These are phyloP conservation scores for Pipistrellus pipistrellus DNA, from an alignment of 2,797 vertebrate species.

Conservation along the genomic window DNA sequence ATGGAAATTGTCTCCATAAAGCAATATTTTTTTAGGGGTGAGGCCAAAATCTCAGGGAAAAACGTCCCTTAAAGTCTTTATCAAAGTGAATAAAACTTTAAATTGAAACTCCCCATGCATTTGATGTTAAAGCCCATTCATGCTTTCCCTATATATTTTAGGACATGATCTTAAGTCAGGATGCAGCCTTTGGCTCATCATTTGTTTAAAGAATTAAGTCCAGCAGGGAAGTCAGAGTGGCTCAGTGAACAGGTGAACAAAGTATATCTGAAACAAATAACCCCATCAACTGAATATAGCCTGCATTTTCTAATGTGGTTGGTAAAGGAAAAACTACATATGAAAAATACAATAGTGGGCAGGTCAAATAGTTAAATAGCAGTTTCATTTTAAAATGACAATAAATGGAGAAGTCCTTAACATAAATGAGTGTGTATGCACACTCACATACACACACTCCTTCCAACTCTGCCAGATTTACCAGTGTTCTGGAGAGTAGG, in stretches of 20 bases:
- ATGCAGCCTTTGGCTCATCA: neutral
- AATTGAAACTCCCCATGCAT: neutral
- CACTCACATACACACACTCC: accelerated
- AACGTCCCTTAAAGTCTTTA: conserved; percentile 65
- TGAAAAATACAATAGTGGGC: neutral
- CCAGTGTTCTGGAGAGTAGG: conserved; percentile 73
- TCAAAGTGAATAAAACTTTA: conserved; percentile 59
- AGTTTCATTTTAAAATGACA: conserved; percentile 47
- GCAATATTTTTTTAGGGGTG: conserved; percentile 62
- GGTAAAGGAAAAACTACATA: conserved; percentile 34
- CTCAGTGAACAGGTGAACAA: conserved; percentile 2
- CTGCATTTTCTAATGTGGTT: neutral
- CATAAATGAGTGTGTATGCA: neutral
- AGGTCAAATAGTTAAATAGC: conserved; percentile 53
- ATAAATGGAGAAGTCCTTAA: conserved; percentile 18
- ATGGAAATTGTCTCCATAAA: conserved; percentile 86
- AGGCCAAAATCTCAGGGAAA: conserved; percentile 40
- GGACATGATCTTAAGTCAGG: neutral
- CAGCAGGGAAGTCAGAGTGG: neutral
- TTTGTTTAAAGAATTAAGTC: conserved; percentile 47
- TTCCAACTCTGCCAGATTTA: conserved; percentile 62
- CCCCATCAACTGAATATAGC: neutral
- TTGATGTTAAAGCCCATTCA: conserved; percentile 11
- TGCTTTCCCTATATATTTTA: conserved; percentile 21
- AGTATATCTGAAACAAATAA: neutral